Conservation (phyloP, 2,113 vertebrate genomes). For the Thalassoma bifasciatum region DNA sequence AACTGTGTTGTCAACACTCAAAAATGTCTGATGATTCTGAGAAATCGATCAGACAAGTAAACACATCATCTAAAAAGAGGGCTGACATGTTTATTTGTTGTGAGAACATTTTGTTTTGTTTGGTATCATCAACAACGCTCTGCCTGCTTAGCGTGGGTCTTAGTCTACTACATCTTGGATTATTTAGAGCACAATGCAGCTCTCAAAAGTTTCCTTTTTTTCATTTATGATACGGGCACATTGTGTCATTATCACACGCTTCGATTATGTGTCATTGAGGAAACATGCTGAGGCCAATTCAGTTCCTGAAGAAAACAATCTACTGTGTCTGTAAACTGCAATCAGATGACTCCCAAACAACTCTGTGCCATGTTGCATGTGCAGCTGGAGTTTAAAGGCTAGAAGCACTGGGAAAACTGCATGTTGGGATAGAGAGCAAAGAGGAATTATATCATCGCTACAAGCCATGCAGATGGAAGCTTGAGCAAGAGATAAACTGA, state of each 20-base stretch:
- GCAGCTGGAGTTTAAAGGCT: constrained; percentile 26
- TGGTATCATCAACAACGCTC: background rate
- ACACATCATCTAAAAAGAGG: background rate
- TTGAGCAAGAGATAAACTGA: constrained; percentile 52
- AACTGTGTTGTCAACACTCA: too few species aligned
- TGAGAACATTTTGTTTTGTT: constrained; percentile 13
- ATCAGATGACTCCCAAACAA: constrained; percentile 33
- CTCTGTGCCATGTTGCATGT: constrained; percentile 5
- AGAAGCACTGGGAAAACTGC: constrained; percentile 34
- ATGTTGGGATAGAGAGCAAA: constrained; percentile 37
- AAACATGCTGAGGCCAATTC: constrained; percentile 47
- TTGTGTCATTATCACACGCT: background rate
- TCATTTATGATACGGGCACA: background rate
- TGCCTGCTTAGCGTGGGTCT: background rate
- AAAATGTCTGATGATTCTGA: too few species aligned
- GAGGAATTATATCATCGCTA: constrained; percentile 45
- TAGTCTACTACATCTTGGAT: background rate
- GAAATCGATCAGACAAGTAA: background rate
- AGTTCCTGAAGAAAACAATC: constrained; percentile 21
- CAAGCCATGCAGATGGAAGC: constrained; percentile 61
- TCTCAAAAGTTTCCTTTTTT: background rate
- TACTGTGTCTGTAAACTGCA: constrained; percentile 49
- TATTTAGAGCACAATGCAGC: background rate
- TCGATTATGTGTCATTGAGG: constrained; percentile 28
- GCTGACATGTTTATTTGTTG: background rate